Percentiles rank a stretch among this genome's conserved stretches.
phyloP scores from a whole-genome alignment of 2,888 invertebrate genomes.

The Eupithecia vulgata region DNA sequence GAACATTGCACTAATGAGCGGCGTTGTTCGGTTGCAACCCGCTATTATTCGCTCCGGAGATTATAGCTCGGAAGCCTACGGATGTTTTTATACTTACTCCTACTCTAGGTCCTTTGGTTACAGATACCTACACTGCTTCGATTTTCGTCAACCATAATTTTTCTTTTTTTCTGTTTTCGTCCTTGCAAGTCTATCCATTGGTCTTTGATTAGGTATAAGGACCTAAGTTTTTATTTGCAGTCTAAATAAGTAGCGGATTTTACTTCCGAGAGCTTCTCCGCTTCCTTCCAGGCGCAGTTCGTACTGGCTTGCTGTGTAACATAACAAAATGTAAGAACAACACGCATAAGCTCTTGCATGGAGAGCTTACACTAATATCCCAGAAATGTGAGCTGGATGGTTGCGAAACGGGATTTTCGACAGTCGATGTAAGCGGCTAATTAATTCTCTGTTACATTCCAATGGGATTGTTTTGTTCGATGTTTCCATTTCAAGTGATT shows the following conservation, averaged over 20 bases:
- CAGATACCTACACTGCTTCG: background rate
- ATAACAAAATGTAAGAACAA: background rate
- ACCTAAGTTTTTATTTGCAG: background rate
- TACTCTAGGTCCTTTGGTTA: background rate
- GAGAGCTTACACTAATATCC: constrained; percentile 58
- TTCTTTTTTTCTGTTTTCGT: background rate
- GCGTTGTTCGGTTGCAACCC: constrained; percentile 78
- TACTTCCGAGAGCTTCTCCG: background rate
- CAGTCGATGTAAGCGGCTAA: constrained; percentile 54
- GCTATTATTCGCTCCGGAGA: constrained; percentile 77
- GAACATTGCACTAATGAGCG: constrained; percentile 82
- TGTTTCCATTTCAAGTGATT: constrained; percentile 1
- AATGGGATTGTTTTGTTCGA: constrained; percentile 32
- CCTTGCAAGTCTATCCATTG: background rate
- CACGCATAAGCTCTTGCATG: constrained; percentile 11
- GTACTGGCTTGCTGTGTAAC: background rate
- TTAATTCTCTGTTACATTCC: constrained; percentile 51
- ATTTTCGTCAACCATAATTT: background rate
- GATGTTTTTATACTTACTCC: constrained; percentile 13
- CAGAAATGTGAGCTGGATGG: constrained; percentile 65
- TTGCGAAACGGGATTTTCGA: constrained; percentile 58
- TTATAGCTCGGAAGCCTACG: constrained; percentile 50
- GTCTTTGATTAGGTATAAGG: background rate
- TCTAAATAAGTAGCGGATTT: background rate
- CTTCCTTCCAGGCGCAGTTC: background rate